These are phyloP conservation scores for Polydrusus tereticollis DNA, from an alignment of 2,888 invertebrate genomes.

Conservation along the genomic window DNA sequence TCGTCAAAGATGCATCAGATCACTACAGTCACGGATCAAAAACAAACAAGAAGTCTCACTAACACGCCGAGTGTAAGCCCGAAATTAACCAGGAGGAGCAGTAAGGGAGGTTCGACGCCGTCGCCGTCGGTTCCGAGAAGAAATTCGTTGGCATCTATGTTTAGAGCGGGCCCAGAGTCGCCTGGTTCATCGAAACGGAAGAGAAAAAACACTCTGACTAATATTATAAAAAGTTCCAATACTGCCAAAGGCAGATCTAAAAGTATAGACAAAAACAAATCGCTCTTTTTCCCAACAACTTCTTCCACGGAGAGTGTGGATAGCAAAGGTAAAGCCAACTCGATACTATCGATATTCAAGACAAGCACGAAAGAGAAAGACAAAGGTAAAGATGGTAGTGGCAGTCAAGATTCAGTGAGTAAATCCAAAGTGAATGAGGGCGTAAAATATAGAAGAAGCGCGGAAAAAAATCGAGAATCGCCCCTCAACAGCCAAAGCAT, in stretches of 20 bases:
- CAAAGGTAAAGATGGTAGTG: conserved; percentile 62
- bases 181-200: conserved; percentile 68
- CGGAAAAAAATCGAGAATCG: conserved; percentile 70
- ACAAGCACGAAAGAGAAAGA: conserved; percentile 70
- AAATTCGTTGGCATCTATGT: conserved; percentile 85
- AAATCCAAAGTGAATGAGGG: conserved; percentile 56
- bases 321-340: conserved; percentile 72
- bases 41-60: conserved; percentile 55
- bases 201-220: conserved; percentile 62
- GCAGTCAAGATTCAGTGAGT: conserved; percentile 41
- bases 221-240: conserved; percentile 63
- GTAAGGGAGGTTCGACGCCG: conserved; percentile 69
- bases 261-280: conserved; percentile 69
- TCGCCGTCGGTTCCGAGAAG: conserved; percentile 83
- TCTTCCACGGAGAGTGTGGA: conserved; percentile 66
- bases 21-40: conserved; percentile 28
- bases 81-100: conserved; percentile 64
- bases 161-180: conserved; percentile 79
- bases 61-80: conserved; percentile 67
- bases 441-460: conserved; percentile 50
- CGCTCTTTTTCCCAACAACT: conserved; percentile 70
- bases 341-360: conserved; percentile 78
- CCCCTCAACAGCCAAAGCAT: conserved; percentile 75
- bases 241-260: conserved; percentile 65
- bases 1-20: conserved; percentile 1